A percentile compares a stretch with the other conserved stretches of the same genome.
These are phyloP conservation scores for Rhabdomys dilectus DNA, from an alignment of 2,113 vertebrate species.

Conservation along the genomic window DNA sequence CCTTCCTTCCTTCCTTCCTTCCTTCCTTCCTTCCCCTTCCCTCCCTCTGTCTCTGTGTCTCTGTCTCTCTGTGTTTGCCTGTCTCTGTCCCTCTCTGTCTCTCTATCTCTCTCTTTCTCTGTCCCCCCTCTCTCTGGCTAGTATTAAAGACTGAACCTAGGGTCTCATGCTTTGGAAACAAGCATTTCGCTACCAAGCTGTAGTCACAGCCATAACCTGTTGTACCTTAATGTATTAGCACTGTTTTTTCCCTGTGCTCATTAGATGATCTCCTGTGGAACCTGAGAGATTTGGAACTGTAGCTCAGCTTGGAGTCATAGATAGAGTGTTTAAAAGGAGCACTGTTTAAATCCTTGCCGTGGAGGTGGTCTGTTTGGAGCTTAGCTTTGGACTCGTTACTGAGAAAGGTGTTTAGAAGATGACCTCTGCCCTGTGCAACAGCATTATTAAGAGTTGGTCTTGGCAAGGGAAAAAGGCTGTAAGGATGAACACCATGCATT, in stretches of 20 bases:
- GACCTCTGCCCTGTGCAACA: background rate
- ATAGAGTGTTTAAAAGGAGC: background rate
- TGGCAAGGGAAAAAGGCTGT: background rate
- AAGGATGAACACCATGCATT: background rate
- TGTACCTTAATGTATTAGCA: background rate
- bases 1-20: no score
- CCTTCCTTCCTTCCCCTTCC: background rate
- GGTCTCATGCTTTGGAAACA: background rate
- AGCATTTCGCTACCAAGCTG: background rate
- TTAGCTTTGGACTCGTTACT: conserved; percentile 39
- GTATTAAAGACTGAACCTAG: background rate
- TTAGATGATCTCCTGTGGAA: background rate
- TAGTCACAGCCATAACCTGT: background rate
- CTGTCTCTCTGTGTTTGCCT: no score
- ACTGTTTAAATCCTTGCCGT: background rate
- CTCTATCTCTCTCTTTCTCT: no score
- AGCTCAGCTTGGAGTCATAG: background rate
- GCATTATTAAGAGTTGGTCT: background rate
- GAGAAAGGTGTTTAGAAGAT: conserved; percentile 29
- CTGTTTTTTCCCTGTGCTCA: background rate
- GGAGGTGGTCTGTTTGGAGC: background rate
- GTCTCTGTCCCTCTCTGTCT: fast-evolving
- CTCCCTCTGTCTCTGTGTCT: background rate
- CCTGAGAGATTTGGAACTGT: background rate
- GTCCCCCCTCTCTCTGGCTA: fast-evolving